These are phyloP conservation scores for Drosophila merina DNA, from an alignment of 2,888 invertebrate species.

Conservation along the genomic window DNA sequence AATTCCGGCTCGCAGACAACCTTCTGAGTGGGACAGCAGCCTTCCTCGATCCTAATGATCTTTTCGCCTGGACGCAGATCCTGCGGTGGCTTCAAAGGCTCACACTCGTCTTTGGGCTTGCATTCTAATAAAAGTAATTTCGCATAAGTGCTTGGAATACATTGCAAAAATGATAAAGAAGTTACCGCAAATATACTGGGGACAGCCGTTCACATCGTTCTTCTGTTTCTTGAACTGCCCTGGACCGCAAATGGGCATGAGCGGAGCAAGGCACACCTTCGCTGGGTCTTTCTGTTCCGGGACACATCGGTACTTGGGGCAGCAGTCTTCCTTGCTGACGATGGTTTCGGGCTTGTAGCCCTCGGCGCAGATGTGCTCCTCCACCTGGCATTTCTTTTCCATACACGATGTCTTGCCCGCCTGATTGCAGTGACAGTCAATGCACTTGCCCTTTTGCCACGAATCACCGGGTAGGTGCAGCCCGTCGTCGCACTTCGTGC, in stretches of 20 bases:
- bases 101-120: constrained; percentile 89
- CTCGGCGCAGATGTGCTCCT: constrained; percentile 86
- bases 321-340: constrained; percentile 87
- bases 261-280: constrained; percentile 87
- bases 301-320: constrained; percentile 88
- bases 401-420: constrained; percentile 87
- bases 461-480: constrained; percentile 87
- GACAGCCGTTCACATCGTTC: constrained; percentile 88
- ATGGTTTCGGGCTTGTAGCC: constrained; percentile 86
- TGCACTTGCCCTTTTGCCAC: constrained; percentile 89
- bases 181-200: constrained; percentile 89
- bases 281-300: constrained; percentile 84
- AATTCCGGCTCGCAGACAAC: constrained; percentile 86
- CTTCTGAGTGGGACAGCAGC: constrained; percentile 89
- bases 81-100: constrained; percentile 84
- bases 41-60: constrained; percentile 85
- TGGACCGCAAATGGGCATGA: constrained; percentile 88
- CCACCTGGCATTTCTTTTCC: constrained; percentile 86
- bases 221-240: constrained; percentile 89
- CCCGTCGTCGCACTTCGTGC: constrained; percentile 90
- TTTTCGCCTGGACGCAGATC: constrained; percentile 87
- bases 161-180: constrained; percentile 54
- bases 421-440: constrained; percentile 88
- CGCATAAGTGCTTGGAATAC: neutral
- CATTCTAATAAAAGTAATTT: constrained; percentile 86